Evolutionary conservation across 2,888 invertebrate genomes (phyloP), one percentile per base, ranked within the genome.

Genomic region (Trachelus stipa): DNA sequence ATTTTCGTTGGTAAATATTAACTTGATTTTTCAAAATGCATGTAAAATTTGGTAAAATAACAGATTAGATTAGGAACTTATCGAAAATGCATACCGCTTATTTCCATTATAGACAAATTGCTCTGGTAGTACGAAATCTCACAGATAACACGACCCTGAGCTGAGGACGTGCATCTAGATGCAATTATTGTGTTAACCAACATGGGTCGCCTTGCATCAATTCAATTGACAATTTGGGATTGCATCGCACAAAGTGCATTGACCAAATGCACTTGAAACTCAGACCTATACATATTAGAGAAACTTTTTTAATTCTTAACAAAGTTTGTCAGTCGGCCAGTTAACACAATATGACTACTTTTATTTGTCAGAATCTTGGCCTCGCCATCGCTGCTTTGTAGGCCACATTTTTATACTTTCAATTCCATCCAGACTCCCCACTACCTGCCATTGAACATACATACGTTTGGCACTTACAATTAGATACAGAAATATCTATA

Each of bases 391-490:
- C 15, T 15, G 15, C 31, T 71, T 71, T 71, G 34, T 71, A 33
- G 71, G 71, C 15, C 71, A 71, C 30, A 31, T 71, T 71, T 71
- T 71, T 56, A 23, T 56, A 56, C 40, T 56, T 56, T 56, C 40
- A 56, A 56, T 56, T 56, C 40, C 40, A 23, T 56, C 40, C 40
- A 56, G 40, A 56, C 40, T 23, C 40, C 40, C 40, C 40, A 23
- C 40, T 6, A 56, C 6, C 40, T 9, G 40, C 23, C 40, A 56
- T 23, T 56, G 9, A 56, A 23, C 40, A 40, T 40, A 40, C 40
- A 40, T 40, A 23, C 23, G 56, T 56, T 56, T 56, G 56, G 56
- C 23, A 56, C 56, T 56, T 56, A 23, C 2, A 56, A 23, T 56
- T 56, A 23, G 23, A 56, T 23, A 9, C 6, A 15, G 23, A 37